Percentiles rank a stretch among this genome's conserved stretches.
Evolutionary conservation across 1,140 invertebrate species (phyloP).

Genomic region (Leptoteleia sp.): DNA sequence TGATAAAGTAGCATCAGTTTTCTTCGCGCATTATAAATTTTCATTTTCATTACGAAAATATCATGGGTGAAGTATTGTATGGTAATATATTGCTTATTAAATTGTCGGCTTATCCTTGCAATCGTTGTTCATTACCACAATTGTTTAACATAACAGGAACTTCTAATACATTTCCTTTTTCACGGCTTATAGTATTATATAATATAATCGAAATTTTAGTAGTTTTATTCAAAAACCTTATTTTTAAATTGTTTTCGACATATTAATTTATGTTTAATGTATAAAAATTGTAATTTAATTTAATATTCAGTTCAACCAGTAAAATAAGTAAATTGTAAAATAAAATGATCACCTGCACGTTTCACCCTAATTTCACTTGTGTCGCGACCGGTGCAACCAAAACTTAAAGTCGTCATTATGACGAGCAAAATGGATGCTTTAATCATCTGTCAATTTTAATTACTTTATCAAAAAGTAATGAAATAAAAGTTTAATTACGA

Average conservation of each 20-base stretch:
- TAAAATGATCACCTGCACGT: constrained; percentile 44
- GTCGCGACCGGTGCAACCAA: constrained; percentile 25
- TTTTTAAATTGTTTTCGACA: too few relatives aligned
- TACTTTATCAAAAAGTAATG: neutral
- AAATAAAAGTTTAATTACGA: neutral
- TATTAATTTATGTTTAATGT: too few relatives aligned
- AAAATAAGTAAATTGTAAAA: too few relatives aligned
- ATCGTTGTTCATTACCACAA: constrained; percentile 3
- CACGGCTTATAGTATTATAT: too few relatives aligned
- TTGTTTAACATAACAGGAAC: constrained; percentile 21
- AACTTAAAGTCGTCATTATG: constrained; percentile 42
- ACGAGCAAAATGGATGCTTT: constrained; percentile 40
- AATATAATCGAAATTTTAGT: too few relatives aligned
- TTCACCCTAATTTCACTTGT: constrained; percentile 15
- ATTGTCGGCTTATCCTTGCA: constrained; percentile 12
- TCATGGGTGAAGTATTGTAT: constrained; percentile 28
- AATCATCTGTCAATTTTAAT: constrained; percentile 49
- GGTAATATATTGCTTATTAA: constrained; percentile 26
- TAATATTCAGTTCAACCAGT: too few relatives aligned
- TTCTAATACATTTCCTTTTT: neutral
- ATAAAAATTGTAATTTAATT: too few relatives aligned
- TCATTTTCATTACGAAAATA: neutral
- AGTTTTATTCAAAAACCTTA: too few relatives aligned
- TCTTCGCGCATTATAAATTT: too few relatives aligned
- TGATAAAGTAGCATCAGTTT: too few relatives aligned